A percentile compares a stretch with the other conserved stretches of the same genome.
phyloP scores from a whole-genome alignment of 2,797 vertebrate genomes.

The Toxotes lorentzi region DNA sequence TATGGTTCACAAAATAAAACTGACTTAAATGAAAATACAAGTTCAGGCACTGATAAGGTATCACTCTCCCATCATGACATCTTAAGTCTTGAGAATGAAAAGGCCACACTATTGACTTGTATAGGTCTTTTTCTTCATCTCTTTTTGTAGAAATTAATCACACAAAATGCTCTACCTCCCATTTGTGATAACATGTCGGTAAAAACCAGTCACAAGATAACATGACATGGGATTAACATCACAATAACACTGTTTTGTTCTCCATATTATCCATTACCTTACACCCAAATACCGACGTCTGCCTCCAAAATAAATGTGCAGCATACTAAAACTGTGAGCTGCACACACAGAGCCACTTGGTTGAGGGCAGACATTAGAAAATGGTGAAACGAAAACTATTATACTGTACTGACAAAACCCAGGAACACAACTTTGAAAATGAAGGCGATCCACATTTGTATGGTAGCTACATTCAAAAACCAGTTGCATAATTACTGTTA shows the following conservation, averaged over 20 bases:
- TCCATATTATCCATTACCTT: conserved; percentile 78
- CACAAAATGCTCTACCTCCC: conserved; percentile 79
- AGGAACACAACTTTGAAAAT: conserved; percentile 78
- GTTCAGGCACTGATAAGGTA: conserved; percentile 92
- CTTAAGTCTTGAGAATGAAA: conserved; percentile 90
- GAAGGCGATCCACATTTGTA: conserved; percentile 86
- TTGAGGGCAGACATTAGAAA: conserved; percentile 73
- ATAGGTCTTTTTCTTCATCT: conserved; percentile 84
- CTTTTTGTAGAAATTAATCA: conserved; percentile 83
- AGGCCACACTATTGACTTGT: conserved; percentile 91
- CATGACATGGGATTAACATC: conserved; percentile 81
- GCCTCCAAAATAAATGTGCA: conserved; percentile 70
- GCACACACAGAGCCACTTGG: conserved; percentile 74
- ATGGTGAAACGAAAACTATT: conserved; percentile 77
- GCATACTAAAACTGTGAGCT: conserved; percentile 56
- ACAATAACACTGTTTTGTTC: conserved; percentile 87
- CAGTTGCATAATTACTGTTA: conserved; percentile 87
- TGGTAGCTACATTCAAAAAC: conserved; percentile 89
- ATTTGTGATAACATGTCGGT: conserved; percentile 82
- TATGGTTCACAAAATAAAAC: conserved; percentile 87
- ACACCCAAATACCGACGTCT: conserved; percentile 72
- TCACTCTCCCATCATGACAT: conserved; percentile 89
- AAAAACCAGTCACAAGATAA: conserved; percentile 81
- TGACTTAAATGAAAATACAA: conserved; percentile 87
- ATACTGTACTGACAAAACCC: conserved; percentile 68